Conservation (phyloP, 2,888 invertebrate genomes). For the Drosophila fungiperda region DNA sequence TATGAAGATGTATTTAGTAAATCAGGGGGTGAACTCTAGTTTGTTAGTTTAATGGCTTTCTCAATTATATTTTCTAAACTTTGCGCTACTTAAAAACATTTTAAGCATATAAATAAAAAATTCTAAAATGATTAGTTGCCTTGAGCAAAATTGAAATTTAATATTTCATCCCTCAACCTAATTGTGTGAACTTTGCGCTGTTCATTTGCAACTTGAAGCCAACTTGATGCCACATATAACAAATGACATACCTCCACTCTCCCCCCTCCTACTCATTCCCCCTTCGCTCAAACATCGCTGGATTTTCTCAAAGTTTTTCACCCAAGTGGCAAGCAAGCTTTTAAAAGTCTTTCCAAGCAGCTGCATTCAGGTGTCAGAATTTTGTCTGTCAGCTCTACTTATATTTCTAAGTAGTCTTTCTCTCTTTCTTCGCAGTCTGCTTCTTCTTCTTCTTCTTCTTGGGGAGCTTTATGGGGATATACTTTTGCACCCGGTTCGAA, state of each 20-base stretch:
- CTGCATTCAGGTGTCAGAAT: slow-evolving; percentile 47
- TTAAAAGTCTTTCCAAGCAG: slow-evolving; percentile 39
- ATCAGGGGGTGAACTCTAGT: no score
- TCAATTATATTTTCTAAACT: background rate
- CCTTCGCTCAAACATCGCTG: background rate
- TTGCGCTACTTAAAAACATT: background rate
- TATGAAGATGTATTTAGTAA: background rate
- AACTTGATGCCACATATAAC: slow-evolving; percentile 6
- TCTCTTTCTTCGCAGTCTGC: background rate
- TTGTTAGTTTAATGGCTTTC: background rate
- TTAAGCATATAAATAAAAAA: no score
- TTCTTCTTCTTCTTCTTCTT: background rate
- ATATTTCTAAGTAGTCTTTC: background rate
- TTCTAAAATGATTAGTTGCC: background rate
- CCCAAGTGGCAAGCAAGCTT: slow-evolving; percentile 31
- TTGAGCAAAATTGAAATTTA: background rate
- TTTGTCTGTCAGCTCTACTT: slow-evolving; percentile 33
- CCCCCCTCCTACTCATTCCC: background rate
- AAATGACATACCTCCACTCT: background rate
- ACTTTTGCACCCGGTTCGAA: background rate
- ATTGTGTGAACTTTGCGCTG: slow-evolving; percentile 1
- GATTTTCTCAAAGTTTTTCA: slow-evolving; percentile 21
- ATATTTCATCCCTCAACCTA: slow-evolving; percentile 1
- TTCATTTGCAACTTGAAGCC: background rate
- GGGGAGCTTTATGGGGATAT: slow-evolving; percentile 3